A percentile compares a stretch with the other conserved stretches of the same genome.
These are phyloP conservation scores for Lineus longissimus DNA, from an alignment of 1,140 invertebrate genomes.

Conservation along the genomic window DNA sequence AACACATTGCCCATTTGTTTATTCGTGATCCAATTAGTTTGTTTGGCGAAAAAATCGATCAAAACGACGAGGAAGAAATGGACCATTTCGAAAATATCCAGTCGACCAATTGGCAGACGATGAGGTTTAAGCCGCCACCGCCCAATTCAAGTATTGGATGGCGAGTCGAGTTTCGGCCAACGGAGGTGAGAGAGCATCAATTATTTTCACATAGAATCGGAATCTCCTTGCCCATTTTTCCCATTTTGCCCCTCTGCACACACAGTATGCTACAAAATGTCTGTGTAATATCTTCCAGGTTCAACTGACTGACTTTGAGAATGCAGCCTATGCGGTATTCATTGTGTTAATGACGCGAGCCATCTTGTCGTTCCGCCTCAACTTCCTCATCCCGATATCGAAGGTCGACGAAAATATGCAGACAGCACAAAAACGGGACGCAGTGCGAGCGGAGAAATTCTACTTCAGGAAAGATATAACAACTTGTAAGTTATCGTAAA, in stretches of 20 bases:
- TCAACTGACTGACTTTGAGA: slow-evolving; percentile 99
- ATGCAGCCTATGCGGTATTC: slow-evolving; percentile 97
- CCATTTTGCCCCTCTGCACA: no score
- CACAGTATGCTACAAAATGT: no score
- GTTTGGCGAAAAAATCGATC: slow-evolving; percentile 93
- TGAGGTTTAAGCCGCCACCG: slow-evolving; percentile 98
- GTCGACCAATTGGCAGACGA: slow-evolving; percentile 99
- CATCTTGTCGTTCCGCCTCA: slow-evolving; percentile 92
- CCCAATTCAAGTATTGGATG: slow-evolving; percentile 79
- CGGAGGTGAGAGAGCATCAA: no score
- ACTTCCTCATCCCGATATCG: slow-evolving; percentile 96
- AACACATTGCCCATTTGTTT: slow-evolving; percentile 97
- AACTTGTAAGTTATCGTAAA: slow-evolving; percentile 60
- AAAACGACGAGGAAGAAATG: slow-evolving; percentile 88
- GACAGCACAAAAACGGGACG: slow-evolving; percentile 85
- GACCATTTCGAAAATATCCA: slow-evolving; percentile 99
- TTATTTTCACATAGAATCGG: no score
- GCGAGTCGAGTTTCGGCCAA: slow-evolving; percentile 98
- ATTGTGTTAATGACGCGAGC: slow-evolving; percentile 93
- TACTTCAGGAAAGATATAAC: slow-evolving; percentile 85
- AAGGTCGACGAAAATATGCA: slow-evolving; percentile 99
- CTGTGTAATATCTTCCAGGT: slow-evolving; percentile 54
- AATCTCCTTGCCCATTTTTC: no score
- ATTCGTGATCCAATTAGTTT: slow-evolving; percentile 93
- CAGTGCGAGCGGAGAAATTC: slow-evolving; percentile 77